These are phyloP conservation scores for Penelope pileata DNA, from an alignment of 2,113 vertebrate genomes.

Conservation along the genomic window DNA sequence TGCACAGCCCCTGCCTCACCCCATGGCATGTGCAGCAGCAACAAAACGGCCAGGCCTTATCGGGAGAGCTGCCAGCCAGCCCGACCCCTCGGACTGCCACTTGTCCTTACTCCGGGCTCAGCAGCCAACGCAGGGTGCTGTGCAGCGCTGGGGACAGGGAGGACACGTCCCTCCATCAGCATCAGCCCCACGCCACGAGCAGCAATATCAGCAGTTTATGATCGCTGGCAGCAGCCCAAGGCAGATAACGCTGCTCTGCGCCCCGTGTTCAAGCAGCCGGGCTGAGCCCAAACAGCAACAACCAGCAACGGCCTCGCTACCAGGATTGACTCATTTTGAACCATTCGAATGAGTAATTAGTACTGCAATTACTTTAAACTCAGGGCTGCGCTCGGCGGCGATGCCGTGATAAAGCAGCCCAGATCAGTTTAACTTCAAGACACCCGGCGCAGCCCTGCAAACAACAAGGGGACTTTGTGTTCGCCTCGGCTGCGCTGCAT, in stretches of 20 bases:
- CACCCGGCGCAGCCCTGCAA: neutral
- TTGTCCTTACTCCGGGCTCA: neutral
- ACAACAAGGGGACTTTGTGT: slow-evolving; percentile 65
- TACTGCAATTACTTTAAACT: slow-evolving; percentile 57
- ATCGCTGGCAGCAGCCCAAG: neutral
- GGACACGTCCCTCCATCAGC: too few relatives aligned
- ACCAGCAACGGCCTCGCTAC: neutral
- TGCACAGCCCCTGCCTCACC: fast-evolving
- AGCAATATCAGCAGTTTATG: too few relatives aligned
- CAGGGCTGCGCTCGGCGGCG: slow-evolving; percentile 26
- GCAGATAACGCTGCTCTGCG: neutral
- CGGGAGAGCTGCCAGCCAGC: neutral
- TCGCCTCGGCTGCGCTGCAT: slow-evolving; percentile 18
- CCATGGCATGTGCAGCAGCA: neutral
- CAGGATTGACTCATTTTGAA: slow-evolving; percentile 44
- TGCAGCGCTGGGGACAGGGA: neutral
- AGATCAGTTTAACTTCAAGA: slow-evolving; percentile 56
- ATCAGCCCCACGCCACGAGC: too few relatives aligned
- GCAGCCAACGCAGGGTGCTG: neutral
- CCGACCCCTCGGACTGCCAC: neutral
- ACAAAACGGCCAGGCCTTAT: neutral
- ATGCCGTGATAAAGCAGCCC: slow-evolving; percentile 38
- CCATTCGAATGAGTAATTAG: slow-evolving; percentile 56
- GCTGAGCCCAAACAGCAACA: slow-evolving; percentile 23
- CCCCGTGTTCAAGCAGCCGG: neutral